Percentiles rank a stretch among this genome's conserved stretches.
phyloP scores from a whole-genome alignment of 2,888 invertebrate species.

The Palloptera scutellata region DNA sequence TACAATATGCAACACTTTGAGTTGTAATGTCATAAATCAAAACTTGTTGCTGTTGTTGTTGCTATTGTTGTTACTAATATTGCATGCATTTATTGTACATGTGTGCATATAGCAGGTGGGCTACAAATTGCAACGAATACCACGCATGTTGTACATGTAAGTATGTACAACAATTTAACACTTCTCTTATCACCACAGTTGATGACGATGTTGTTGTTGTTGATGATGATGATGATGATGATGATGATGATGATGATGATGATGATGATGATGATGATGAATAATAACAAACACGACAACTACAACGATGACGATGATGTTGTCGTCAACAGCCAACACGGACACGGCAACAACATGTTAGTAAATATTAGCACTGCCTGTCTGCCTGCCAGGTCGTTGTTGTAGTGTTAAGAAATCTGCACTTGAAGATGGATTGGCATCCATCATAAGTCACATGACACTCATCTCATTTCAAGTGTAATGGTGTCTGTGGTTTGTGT shows the following conservation, averaged over 20 bases:
- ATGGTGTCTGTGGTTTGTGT: not conserved
- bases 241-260: not conserved
- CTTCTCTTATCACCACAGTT: constrained; percentile 20
- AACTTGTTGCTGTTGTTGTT: not conserved
- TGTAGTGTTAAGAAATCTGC: constrained; percentile 28
- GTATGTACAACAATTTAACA: constrained; percentile 30
- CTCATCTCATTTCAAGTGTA: constrained; percentile 5
- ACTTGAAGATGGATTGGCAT: constrained; percentile 34
- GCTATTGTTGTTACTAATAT: no score
- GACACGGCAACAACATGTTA: no score
- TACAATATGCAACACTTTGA: constrained; percentile 11
- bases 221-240: no score
- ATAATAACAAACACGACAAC: no score
- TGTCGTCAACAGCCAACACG: no score
- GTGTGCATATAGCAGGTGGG: constrained; percentile 11
- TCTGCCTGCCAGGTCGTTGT: not conserved
- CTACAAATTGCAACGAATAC: no score
- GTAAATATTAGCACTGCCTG: no score
- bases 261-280: no score
- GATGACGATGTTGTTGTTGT: no score
- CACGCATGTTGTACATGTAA: constrained; percentile 8
- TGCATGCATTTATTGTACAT: not conserved
- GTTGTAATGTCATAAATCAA: constrained; percentile 16
- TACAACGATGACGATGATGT: not conserved
- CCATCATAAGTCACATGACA: constrained; percentile 34